These are phyloP conservation scores for Eleutherodactylus coqui DNA, from an alignment of 2,797 vertebrate genomes.

Conservation along the genomic window DNA sequence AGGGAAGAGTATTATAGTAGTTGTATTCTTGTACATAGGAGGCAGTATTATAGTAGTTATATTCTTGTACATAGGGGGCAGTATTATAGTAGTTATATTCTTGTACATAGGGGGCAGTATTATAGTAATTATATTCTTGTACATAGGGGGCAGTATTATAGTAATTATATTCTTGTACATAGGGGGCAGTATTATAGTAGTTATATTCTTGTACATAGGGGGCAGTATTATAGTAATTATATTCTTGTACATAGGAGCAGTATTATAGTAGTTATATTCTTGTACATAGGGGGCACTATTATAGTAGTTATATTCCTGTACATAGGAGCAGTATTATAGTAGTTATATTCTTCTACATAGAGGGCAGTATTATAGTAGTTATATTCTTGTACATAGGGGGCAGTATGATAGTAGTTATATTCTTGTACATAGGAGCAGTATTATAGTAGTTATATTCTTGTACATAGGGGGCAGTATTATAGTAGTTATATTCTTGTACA, in stretches of 20 bases:
- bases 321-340: background rate
- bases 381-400: too few species aligned
- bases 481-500: too few species aligned
- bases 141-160: background rate
- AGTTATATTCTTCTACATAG: background rate
- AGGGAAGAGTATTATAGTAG: constrained; percentile 1
- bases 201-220: background rate
- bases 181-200: background rate
- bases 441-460: constrained; percentile 1
- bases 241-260: background rate
- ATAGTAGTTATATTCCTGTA: background rate
- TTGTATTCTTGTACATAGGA: constrained; percentile 2
- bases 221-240: background rate
- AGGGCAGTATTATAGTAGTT: too few species aligned
- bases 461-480: too few species aligned
- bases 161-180: background rate
- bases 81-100: constrained; percentile 10
- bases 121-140: constrained; percentile 11
- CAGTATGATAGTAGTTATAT: constrained; percentile 5
- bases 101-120: constrained; percentile 8
- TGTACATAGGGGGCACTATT: background rate
- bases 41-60: constrained; percentile 18
- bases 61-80: background rate
- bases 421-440: background rate
- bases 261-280: background rate